phyloP scores from a whole-genome alignment of 2,888 invertebrate species.

The Augiades crinisus region DNA sequence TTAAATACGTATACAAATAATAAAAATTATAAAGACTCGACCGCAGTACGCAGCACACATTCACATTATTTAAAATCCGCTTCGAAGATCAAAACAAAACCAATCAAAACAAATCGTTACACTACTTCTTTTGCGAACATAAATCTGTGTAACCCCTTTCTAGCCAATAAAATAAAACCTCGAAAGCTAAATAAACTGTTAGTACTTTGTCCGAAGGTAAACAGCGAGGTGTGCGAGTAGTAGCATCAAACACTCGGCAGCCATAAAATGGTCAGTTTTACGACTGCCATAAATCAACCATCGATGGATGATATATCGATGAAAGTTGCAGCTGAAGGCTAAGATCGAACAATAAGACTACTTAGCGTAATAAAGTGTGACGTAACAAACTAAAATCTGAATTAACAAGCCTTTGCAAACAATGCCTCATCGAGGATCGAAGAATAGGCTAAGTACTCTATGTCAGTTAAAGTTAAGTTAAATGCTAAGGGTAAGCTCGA shows the following conservation, averaged over 20 bases:
- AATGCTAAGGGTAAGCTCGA: no score
- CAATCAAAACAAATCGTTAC: slow-evolving; percentile 16
- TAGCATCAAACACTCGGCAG: slow-evolving; percentile 47
- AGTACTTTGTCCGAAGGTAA: slow-evolving; percentile 48
- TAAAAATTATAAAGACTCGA: no score
- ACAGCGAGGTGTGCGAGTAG: slow-evolving; percentile 33
- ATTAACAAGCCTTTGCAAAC: not conserved
- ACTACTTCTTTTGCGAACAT: slow-evolving; percentile 19
- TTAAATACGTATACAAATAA: no score
- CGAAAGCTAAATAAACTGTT: slow-evolving; percentile 39
- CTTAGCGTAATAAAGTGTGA: not conserved
- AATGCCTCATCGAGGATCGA: no score
- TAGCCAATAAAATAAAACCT: slow-evolving; percentile 41
- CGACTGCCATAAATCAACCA: slow-evolving; percentile 65
- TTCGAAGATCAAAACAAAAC: slow-evolving; percentile 24
- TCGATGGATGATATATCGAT: slow-evolving; percentile 49
- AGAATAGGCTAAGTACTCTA: no score
- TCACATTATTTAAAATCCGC: slow-evolving; percentile 10
- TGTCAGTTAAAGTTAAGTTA: no score
- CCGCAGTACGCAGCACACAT: no score
- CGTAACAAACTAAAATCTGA: no score
- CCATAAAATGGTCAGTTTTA: slow-evolving; percentile 71
- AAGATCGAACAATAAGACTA: not conserved
- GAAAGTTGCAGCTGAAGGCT: slow-evolving; percentile 3
- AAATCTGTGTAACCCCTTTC: slow-evolving; percentile 21